phyloP scores from a whole-genome alignment of 2,797 vertebrate species.

The Scyliorhinus canicula region DNA sequence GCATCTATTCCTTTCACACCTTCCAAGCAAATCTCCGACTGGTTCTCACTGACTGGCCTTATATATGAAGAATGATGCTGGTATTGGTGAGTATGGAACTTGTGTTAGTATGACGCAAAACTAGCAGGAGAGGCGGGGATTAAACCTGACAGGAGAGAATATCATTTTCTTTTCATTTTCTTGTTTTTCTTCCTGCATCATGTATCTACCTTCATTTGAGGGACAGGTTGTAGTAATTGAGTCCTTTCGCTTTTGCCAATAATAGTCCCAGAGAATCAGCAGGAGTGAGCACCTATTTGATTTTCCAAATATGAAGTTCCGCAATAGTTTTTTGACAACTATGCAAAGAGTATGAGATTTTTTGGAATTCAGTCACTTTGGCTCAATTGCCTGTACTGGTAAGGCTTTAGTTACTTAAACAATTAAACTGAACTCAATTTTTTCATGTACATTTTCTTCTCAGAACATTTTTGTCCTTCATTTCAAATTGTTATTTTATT shows the following conservation, averaged over 20 bases:
- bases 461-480: background rate
- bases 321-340: background rate
- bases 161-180: background rate
- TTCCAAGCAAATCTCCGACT: background rate
- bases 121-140: background rate
- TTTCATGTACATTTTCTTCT: background rate
- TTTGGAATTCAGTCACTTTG: background rate
- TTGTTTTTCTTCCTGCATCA: background rate
- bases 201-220: background rate
- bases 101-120: background rate
- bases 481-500: background rate
- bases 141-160: background rate
- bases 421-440: background rate
- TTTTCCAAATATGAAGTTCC: background rate
- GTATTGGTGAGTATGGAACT: background rate
- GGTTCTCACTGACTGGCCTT: background rate
- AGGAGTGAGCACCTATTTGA: background rate
- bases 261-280: background rate
- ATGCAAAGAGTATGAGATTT: too few relatives aligned
- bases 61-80: background rate
- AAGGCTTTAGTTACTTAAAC: background rate
- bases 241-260: background rate
- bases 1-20: background rate
- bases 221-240: background rate
- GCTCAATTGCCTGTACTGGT: too few relatives aligned